phyloP scores from a whole-genome alignment of 2,797 vertebrate species.

The Valencia hispanica region DNA sequence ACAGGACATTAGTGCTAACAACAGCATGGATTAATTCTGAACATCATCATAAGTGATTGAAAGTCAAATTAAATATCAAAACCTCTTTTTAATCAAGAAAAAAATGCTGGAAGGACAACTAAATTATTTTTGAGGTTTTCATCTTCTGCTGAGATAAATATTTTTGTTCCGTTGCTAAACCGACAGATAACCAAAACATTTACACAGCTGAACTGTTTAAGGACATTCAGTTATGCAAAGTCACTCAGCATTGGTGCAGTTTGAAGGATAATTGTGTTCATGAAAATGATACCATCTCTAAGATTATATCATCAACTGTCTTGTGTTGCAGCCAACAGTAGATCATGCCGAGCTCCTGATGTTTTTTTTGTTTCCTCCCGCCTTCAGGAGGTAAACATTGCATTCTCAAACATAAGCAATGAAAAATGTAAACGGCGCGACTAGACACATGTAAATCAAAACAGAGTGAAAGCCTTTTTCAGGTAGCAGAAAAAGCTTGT shows the following conservation, averaged over 20 bases:
- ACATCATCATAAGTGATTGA: neutral
- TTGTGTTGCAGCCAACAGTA: neutral
- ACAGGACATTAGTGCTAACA: neutral
- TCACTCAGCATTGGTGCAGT: neutral
- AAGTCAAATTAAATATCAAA: too few species aligned
- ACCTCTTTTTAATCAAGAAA: too few species aligned
- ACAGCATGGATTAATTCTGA: neutral
- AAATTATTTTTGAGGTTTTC: neutral
- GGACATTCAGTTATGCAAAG: slow-evolving; percentile 50
- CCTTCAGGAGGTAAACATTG: neutral
- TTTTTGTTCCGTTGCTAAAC: slow-evolving; percentile 5
- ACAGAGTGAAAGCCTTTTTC: slow-evolving; percentile 18
- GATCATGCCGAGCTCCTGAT: neutral
- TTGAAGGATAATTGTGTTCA: slow-evolving; percentile 45
- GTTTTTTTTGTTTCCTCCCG: slow-evolving; percentile 2
- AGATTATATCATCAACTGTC: slow-evolving; percentile 21
- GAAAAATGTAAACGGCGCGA: slow-evolving; percentile 20
- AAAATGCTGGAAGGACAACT: neutral
- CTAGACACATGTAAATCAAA: slow-evolving; percentile 15
- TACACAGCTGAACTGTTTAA: slow-evolving; percentile 6
- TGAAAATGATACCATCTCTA: slow-evolving; percentile 30
- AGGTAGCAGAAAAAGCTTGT: slow-evolving; percentile 18
- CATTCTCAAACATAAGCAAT: slow-evolving; percentile 2
- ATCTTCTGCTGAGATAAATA: neutral
- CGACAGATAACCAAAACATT: slow-evolving; percentile 33